Conservation (phyloP, 2,113 vertebrate species). For the Sinocyclocheilus maitianheensis region DNA sequence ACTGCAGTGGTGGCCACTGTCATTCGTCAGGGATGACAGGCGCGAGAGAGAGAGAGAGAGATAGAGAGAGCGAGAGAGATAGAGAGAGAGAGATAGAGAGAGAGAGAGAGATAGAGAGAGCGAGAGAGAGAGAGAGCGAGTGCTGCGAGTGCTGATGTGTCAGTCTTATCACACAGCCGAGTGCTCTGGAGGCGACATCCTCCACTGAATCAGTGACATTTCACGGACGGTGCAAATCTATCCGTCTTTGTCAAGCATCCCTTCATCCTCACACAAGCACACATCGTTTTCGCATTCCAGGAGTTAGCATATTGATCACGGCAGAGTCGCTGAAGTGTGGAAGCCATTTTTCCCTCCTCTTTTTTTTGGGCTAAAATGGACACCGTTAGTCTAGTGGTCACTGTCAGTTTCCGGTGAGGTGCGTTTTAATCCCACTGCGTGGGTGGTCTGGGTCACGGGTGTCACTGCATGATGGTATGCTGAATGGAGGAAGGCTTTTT, state of each 20-base stretch:
- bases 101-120: slow-evolving; percentile 51
- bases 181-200: slow-evolving; percentile 81
- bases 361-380: slow-evolving; percentile 64
- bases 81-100: slow-evolving; percentile 59
- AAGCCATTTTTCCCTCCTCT: slow-evolving; percentile 58
- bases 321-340: slow-evolving; percentile 71
- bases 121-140: slow-evolving; percentile 61
- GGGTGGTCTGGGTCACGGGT: slow-evolving; percentile 30
- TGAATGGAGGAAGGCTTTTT: slow-evolving; percentile 14
- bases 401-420: slow-evolving; percentile 68
- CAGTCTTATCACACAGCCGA: slow-evolving; percentile 81
- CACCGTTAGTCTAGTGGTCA: slow-evolving; percentile 65
- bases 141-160: slow-evolving; percentile 72
- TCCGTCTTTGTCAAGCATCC: slow-evolving; percentile 80
- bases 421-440: slow-evolving; percentile 58
- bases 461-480: slow-evolving; percentile 26
- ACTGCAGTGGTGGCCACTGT: slow-evolving; percentile 76
- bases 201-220: slow-evolving; percentile 86
- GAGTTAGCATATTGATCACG: slow-evolving; percentile 85
- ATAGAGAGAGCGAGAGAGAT: slow-evolving; percentile 31
- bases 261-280: slow-evolving; percentile 52
- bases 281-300: slow-evolving; percentile 74
- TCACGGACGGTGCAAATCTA: slow-evolving; percentile 84
- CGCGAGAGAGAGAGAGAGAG: slow-evolving; percentile 47
- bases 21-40: slow-evolving; percentile 80